Evolutionary conservation across 2,113 vertebrate species (phyloP).

Genomic region (Platichthys flesus): DNA sequence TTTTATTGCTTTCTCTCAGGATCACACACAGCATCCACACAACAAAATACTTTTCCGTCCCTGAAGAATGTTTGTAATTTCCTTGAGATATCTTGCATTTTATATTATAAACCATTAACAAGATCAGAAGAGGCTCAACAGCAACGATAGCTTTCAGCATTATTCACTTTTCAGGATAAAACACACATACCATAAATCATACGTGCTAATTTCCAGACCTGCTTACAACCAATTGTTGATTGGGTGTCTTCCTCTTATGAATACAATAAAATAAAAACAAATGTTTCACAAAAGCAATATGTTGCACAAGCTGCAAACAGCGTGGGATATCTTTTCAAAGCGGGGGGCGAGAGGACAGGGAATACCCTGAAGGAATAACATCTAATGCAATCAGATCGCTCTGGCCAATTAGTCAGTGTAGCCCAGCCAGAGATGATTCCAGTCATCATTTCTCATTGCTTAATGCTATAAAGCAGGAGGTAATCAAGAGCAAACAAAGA

Average conservation of each 20-base stretch:
- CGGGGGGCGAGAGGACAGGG: constrained; percentile 56
- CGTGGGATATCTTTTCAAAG: constrained; percentile 58
- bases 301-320: constrained; percentile 46
- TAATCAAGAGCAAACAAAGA: constrained; percentile 61
- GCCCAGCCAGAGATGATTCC: constrained; percentile 73
- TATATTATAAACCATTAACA: constrained; percentile 50
- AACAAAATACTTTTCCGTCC: constrained; percentile 56
- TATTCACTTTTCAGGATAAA: constrained; percentile 40
- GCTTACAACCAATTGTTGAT: background rate
- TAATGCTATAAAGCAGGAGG: constrained; percentile 62
- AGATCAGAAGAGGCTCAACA: constrained; percentile 32
- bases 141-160: constrained; percentile 41
- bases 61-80: constrained; percentile 32
- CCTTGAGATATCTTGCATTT: constrained; percentile 43
- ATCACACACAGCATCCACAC: constrained; percentile 52
- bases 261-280: constrained; percentile 37
- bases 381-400: constrained; percentile 73
- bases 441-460: constrained; percentile 70
- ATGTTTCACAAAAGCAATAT: constrained; percentile 48
- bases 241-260: constrained; percentile 20
- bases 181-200: constrained; percentile 31
- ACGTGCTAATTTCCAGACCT: background rate
- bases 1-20: constrained; percentile 62
- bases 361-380: constrained; percentile 71
- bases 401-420: constrained; percentile 68